These are phyloP conservation scores for Accipiter virgatus DNA, from an alignment of 2,113 vertebrate species.

Conservation along the genomic window DNA sequence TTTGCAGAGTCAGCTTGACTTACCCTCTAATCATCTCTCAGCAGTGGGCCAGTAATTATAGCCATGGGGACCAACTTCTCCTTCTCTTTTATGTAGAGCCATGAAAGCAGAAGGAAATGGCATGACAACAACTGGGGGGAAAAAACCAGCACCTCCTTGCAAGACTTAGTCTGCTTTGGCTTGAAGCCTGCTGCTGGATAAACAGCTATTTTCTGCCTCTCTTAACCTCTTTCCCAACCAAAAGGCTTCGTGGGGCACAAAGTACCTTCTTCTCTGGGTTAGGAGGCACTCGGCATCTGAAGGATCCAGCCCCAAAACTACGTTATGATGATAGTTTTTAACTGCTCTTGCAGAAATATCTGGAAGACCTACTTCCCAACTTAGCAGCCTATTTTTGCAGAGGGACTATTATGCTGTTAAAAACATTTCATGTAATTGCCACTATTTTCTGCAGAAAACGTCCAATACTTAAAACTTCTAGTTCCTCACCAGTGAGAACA, in stretches of 20 bases:
- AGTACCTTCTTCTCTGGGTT: not conserved
- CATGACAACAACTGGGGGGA: not conserved
- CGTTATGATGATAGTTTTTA: not conserved
- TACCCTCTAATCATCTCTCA: constrained; percentile 19
- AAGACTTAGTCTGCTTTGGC: not conserved
- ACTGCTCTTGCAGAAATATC: not conserved
- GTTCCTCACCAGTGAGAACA: not conserved
- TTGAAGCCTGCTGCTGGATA: not conserved
- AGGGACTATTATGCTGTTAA: not conserved
- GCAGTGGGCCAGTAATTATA: constrained; percentile 11
- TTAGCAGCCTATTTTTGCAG: not conserved
- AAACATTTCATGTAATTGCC: not conserved
- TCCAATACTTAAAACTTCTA: not conserved
- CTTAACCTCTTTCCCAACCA: not conserved
- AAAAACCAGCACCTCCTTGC: not conserved
- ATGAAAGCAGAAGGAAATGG: constrained; percentile 13
- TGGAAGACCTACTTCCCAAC: not conserved
- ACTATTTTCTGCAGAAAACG: not conserved
- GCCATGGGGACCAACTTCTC: not conserved
- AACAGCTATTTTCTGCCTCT: not conserved
- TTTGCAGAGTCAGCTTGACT: not conserved
- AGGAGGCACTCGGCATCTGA: not conserved
- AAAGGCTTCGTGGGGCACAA: not conserved
- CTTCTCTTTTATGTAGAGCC: not conserved
- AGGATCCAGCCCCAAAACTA: not conserved